These are phyloP conservation scores for Strix occidentalis DNA, from an alignment of 2,797 vertebrate genomes.

Conservation along the genomic window DNA sequence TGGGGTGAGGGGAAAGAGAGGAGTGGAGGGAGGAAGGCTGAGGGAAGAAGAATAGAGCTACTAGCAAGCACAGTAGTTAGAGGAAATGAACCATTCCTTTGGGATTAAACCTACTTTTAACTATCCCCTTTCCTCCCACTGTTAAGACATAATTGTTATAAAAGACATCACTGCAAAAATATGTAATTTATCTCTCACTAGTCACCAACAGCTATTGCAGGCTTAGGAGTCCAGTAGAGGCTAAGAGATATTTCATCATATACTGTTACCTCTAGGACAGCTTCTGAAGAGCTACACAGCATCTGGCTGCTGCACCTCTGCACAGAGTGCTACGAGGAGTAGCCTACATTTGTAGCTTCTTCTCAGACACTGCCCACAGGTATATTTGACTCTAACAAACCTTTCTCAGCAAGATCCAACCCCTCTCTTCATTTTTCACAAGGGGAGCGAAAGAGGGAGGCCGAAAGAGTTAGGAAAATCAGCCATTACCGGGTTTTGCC, in stretches of 20 bases:
- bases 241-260: neutral
- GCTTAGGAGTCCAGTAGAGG: neutral
- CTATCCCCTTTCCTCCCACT: neutral
- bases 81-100: neutral
- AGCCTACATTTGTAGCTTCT: neutral
- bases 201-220: neutral
- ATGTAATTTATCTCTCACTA: neutral
- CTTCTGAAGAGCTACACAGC: neutral
- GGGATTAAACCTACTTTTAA: neutral
- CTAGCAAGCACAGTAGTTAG: neutral
- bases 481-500: neutral
- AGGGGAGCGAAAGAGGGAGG: neutral
- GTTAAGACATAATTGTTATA: neutral
- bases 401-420: neutral
- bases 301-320: neutral
- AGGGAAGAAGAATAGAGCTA: neutral
- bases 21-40: neutral
- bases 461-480: neutral
- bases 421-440: neutral
- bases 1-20: neutral
- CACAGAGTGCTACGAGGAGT: fast-evolving
- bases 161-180: slow-evolving; percentile 2
- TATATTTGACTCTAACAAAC: neutral
- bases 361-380: neutral
- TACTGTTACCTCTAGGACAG: neutral